A percentile compares a stretch with the other conserved stretches of the same genome.
Conservation (phyloP, 2,113 vertebrate genomes). For the Erythrocercus mccallii region DNA sequence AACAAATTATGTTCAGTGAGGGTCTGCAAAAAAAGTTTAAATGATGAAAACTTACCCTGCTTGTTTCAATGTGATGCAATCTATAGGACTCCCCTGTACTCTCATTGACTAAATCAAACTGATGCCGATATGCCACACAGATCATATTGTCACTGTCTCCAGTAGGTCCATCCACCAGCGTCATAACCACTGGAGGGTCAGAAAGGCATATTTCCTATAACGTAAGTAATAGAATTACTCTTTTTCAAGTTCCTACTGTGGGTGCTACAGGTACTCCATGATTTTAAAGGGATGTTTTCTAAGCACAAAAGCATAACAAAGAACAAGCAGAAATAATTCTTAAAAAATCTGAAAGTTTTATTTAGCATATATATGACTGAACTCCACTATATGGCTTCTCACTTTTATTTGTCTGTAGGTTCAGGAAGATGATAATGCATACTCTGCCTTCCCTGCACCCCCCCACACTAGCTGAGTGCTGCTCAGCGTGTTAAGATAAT, state of each 20-base stretch:
- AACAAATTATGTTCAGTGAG: background rate
- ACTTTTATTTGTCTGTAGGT: background rate
- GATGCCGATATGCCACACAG: constrained; percentile 95
- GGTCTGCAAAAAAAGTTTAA: background rate
- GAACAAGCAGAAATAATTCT: background rate
- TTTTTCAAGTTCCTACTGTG: background rate
- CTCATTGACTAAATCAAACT: constrained; percentile 96
- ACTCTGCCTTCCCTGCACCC: background rate
- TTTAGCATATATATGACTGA: background rate
- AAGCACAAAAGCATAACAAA: background rate
- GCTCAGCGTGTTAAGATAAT: background rate
- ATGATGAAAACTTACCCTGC: constrained; percentile 76
- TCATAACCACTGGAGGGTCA: constrained; percentile 90
- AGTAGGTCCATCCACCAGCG: constrained; percentile 90
- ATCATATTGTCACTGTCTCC: constrained; percentile 97
- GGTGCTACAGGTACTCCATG: background rate
- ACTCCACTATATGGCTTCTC: background rate
- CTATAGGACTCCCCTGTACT: constrained; percentile 93
- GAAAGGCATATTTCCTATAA: constrained; percentile 94
- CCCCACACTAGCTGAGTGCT: background rate
- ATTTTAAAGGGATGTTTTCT: background rate
- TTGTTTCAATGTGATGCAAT: constrained; percentile 91
- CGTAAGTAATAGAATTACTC: background rate
- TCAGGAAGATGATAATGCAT: background rate
- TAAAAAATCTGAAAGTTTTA: background rate